These are phyloP conservation scores for Stomatorhinus ivindoensis DNA, from an alignment of 2,113 vertebrate genomes.

Conservation along the genomic window DNA sequence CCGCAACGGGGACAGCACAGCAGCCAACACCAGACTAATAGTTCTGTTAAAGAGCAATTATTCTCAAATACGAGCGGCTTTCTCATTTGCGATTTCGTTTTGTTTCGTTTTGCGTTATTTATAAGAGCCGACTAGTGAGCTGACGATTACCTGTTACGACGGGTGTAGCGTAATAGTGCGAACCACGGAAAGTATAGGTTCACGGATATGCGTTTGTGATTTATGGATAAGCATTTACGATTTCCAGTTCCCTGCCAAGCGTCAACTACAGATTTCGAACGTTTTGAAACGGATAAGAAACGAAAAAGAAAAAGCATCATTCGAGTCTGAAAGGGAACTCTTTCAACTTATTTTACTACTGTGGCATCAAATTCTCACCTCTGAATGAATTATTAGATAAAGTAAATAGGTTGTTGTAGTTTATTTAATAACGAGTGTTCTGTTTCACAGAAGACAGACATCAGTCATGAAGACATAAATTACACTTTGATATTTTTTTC, in stretches of 20 bases:
- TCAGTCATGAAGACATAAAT: background rate
- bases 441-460: background rate
- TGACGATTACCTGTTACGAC: slow-evolving; percentile 11
- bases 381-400: background rate
- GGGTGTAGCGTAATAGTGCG: background rate
- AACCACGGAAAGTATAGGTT: background rate
- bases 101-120: background rate
- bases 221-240: slow-evolving; percentile 16
- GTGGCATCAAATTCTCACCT: background rate
- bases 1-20: slow-evolving; percentile 40
- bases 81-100: slow-evolving; percentile 3
- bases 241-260: background rate
- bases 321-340: slow-evolving; percentile 5
- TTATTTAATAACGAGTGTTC: background rate
- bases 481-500: background rate
- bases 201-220: background rate
- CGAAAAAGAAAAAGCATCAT: background rate
- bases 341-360: background rate
- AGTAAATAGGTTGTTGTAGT: background rate
- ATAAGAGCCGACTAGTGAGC: background rate
- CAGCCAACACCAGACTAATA: background rate
- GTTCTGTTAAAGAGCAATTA: background rate
- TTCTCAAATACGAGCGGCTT: background rate
- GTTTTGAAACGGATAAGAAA: background rate
- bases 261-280: background rate